These are phyloP conservation scores for Gouania willdenowi DNA, from an alignment of 2,797 vertebrate genomes.

Conservation along the genomic window DNA sequence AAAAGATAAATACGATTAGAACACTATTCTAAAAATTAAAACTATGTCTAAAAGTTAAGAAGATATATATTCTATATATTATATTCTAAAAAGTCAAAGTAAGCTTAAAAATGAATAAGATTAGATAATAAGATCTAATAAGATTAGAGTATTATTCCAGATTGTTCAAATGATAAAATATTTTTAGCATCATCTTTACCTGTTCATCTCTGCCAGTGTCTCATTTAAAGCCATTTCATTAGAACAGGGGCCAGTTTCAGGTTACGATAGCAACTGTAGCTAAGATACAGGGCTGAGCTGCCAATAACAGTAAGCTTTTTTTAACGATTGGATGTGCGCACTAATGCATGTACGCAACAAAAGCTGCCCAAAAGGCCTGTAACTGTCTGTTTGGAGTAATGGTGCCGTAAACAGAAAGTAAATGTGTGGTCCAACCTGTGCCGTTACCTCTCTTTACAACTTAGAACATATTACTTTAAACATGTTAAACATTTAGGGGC, in stretches of 20 bases:
- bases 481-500: slow-evolving; percentile 8
- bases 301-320: slow-evolving; percentile 8
- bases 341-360: slow-evolving; percentile 6
- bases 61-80: too few species aligned
- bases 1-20: too few species aligned
- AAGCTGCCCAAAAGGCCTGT: not conserved
- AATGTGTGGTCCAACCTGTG: slow-evolving; percentile 1
- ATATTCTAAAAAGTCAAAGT: too few species aligned
- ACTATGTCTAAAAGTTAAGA: too few species aligned
- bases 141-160: too few species aligned
- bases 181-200: too few species aligned
- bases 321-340: not conserved
- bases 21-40: too few species aligned
- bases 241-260: not conserved
- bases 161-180: too few species aligned
- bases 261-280: slow-evolving; percentile 11
- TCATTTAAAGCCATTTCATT: slow-evolving; percentile 2
- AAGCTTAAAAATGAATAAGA: too few species aligned
- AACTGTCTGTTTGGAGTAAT: not conserved
- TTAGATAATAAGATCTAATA: too few species aligned
- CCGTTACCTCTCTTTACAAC: slow-evolving; percentile 23
- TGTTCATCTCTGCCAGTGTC: too few species aligned
- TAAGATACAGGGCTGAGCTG: not conserved
- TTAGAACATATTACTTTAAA: slow-evolving; percentile 30
- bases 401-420: slow-evolving; percentile 8